Conservation (phyloP, 2,113 vertebrate species). For the Chrysochloris asiatica region DNA sequence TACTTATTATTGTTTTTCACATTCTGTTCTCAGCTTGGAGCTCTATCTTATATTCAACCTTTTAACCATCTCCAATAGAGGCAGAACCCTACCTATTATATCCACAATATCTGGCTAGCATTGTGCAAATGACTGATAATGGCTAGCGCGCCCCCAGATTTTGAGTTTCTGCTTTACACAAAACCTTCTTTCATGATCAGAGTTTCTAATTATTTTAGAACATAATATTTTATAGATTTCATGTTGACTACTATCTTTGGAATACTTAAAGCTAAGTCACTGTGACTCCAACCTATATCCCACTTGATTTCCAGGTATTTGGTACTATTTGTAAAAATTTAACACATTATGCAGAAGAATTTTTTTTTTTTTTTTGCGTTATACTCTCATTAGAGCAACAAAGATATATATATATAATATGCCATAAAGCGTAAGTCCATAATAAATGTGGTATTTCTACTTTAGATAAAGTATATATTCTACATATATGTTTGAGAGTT, state of each 20-base stretch:
- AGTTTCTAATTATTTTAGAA: background rate
- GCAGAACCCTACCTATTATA: background rate
- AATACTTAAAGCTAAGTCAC: background rate
- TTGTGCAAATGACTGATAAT: background rate
- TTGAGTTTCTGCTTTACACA: background rate
- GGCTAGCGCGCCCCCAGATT: background rate
- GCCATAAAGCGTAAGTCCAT: background rate
- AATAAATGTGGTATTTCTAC: background rate
- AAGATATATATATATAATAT: background rate
- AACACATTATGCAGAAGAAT: background rate
- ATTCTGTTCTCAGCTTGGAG: background rate
- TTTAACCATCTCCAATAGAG: background rate
- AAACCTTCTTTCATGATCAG: background rate
- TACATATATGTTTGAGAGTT: background rate
- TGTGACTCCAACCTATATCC: background rate
- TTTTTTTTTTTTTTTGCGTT: background rate
- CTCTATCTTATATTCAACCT: background rate
- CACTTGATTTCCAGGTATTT: background rate
- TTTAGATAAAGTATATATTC: conserved; percentile 16
- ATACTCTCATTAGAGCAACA: background rate
- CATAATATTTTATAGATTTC: background rate
- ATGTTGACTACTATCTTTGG: background rate
- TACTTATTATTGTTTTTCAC: background rate
- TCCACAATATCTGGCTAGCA: background rate
- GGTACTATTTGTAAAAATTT: background rate